Conservation (phyloP, 1,140 invertebrate species). For the Anastrepha obliqua region DNA sequence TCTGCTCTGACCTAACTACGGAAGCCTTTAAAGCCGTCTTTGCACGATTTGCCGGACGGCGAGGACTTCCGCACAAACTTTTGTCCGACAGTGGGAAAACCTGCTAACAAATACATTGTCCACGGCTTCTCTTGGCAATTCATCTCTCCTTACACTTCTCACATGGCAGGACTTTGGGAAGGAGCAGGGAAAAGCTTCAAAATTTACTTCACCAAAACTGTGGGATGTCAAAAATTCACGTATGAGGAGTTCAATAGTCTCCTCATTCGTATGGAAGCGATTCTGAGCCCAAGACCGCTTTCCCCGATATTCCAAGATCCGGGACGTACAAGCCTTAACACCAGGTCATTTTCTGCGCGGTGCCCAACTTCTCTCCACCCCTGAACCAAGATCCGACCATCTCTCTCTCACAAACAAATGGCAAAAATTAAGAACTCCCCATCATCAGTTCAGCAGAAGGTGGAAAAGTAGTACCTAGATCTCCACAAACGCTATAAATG, state of each 20-base stretch:
- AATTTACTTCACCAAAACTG: constrained; percentile 59
- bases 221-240: constrained; percentile 58
- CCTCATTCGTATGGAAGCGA: constrained; percentile 62
- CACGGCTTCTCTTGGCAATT: not conserved
- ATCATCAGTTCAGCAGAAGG: not conserved
- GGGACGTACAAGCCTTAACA: not conserved
- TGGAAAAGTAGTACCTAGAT: not conserved
- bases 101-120: not conserved
- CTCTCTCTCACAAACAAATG: not conserved
- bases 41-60: not conserved
- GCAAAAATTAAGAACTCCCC: not conserved
- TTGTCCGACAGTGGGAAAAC: not conserved
- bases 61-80: not conserved
- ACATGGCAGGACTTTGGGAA: constrained; percentile 59
- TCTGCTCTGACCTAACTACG: not conserved
- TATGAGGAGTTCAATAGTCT: constrained; percentile 67
- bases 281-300: constrained; percentile 59
- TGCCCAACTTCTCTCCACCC: not conserved
- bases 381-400: not conserved
- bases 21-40: not conserved
- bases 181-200: constrained; percentile 67
- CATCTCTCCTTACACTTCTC: not conserved
- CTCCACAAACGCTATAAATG: not conserved
- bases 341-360: not conserved
- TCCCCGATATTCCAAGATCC: not conserved